phyloP scores from a whole-genome alignment of 2,888 invertebrate species.

The Drosophila peninsularis region DNA sequence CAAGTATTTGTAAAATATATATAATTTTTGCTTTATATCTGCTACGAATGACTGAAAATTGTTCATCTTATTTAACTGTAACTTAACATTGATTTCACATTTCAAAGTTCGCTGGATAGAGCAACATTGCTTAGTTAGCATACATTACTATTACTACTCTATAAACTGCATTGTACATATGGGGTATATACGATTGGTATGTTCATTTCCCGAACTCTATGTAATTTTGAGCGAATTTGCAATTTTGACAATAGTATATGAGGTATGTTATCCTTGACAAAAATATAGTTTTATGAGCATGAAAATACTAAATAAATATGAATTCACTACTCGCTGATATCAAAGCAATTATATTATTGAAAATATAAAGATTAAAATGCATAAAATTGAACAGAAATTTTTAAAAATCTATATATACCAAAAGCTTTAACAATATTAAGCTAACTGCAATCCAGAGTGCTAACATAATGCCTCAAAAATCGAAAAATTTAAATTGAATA shows the following conservation, averaged over 20 bases:
- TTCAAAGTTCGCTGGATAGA: background rate
- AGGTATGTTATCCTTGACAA: background rate
- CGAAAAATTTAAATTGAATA: too few species aligned
- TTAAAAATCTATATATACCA: too few species aligned
- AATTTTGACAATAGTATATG: too few species aligned
- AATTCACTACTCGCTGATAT: too few species aligned
- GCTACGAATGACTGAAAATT: background rate
- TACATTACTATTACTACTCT: background rate
- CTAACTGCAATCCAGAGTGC: too few species aligned
- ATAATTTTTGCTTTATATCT: background rate
- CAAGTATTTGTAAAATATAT: conserved; percentile 4
- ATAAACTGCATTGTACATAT: background rate
- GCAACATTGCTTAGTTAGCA: background rate
- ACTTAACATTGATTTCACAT: background rate
- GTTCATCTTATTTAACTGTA: background rate
- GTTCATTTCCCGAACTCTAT: background rate
- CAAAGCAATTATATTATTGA: too few species aligned
- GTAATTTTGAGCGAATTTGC: background rate
- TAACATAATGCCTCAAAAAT: too few species aligned
- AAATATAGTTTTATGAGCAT: background rate
- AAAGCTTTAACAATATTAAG: too few species aligned
- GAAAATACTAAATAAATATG: too few species aligned
- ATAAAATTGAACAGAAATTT: too few species aligned
- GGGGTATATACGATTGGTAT: background rate
- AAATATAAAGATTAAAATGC: too few species aligned